Base-by-base conservation (phyloP, 1,140 invertebrate species). In the Stegodyphus mimosarum region DNA sequence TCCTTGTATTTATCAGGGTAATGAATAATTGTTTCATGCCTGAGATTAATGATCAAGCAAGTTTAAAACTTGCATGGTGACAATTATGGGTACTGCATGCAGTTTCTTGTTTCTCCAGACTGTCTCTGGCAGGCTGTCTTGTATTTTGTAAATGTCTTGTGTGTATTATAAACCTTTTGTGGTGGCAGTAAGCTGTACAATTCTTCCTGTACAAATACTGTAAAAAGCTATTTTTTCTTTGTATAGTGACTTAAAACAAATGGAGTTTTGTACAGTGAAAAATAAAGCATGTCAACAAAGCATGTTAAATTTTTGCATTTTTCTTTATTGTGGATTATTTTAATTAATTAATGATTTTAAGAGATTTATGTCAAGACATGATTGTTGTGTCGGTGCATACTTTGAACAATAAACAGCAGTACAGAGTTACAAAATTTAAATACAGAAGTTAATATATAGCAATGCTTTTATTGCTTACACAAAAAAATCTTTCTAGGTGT, bases 161-260 rank as follows among this genome's bases (percentile, higher is more conserved):
- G 69, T 81, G 60, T 71, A 53, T 72, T 64, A 73, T 48, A 33
- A 67, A 64, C 63, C 13, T 83, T 55, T 55, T 71, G 71, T 83
- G 71, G 60, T 18, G n/a, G 71, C n/a, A 51, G 71, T 63, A 77
- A 85, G 69, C 49, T 64, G 60, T 84, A 74, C 71, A 75, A 67
- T 71, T 73, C 50, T 71, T 70, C 67, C 51, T 85, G 83, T 85
- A 85, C 74, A 85, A 77, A 85, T 71, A 71, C 83, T 85, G 83
- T 85, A 85, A 67, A 85, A 85, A 85, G 75, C 83, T 84, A 83
- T 83, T 85, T 77, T 84, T 85, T 78, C 83, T 85, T 77, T 85
- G 83, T 85, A 85, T 77, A 85, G 83, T 85, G 67, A 77, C 67
- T 78, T 75, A 63, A 80, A 60, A 64, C 13, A 67, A 52, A 52